A percentile compares a stretch with the other conserved stretches of the same genome.
These are phyloP conservation scores for Chloroclysta siterata DNA, from an alignment of 2,888 invertebrate species.

Conservation along the genomic window DNA sequence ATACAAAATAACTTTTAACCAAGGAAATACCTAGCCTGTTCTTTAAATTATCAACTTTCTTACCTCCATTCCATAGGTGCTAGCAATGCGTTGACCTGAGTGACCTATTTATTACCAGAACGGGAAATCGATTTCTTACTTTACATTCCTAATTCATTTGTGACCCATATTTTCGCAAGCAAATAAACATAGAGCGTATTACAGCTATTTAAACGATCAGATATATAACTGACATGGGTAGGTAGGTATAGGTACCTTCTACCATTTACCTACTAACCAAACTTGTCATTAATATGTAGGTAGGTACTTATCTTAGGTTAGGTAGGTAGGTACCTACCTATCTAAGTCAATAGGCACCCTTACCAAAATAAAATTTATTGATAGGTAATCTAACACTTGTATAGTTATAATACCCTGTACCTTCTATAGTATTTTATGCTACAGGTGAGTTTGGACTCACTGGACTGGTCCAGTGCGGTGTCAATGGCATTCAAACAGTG, in stretches of 20 bases:
- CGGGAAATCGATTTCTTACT: conserved; percentile 16
- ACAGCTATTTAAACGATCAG: not conserved
- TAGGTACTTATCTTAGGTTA: too few relatives aligned
- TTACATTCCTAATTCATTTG: conserved; percentile 1
- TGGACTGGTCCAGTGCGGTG: not conserved
- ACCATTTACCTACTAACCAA: too few relatives aligned
- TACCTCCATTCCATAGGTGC: not conserved
- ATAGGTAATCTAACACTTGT: too few relatives aligned
- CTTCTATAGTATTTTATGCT: too few relatives aligned
- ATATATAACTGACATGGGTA: too few relatives aligned
- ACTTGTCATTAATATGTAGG: too few relatives aligned
- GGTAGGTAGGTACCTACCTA: too few relatives aligned
- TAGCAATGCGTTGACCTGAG: conserved; percentile 29
- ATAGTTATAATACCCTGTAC: too few relatives aligned
- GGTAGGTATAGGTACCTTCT: too few relatives aligned
- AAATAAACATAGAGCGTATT: not conserved
- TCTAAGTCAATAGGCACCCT: too few relatives aligned
- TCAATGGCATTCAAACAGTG: conserved; percentile 18
- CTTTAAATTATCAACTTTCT: not conserved
- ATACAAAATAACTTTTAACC: not conserved
- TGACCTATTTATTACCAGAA: conserved; percentile 36
- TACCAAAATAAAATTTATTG: too few relatives aligned
- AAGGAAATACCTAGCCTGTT: not conserved
- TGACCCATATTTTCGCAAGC: conserved; percentile 14
- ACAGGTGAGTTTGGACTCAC: too few relatives aligned